Conservation (phyloP, 2,888 invertebrate species). For the Dione vanillae region DNA sequence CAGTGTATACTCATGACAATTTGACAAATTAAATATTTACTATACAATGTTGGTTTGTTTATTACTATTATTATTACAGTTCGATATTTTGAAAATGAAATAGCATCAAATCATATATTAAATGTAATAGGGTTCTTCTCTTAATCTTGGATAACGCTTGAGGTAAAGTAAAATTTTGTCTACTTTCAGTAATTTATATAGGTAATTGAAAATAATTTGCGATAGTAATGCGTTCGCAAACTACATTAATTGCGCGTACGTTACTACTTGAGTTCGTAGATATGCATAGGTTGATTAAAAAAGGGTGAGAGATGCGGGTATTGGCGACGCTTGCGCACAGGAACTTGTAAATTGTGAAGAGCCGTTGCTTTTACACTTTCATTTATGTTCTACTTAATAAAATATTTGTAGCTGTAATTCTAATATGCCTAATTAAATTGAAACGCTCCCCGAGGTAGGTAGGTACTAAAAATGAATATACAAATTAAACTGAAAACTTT, state of each 20-base stretch:
- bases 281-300: constrained; percentile 52
- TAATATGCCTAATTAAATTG: not conserved
- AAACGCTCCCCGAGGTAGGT: not conserved
- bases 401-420: not conserved
- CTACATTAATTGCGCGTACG: constrained; percentile 41
- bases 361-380: constrained; percentile 4
- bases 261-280: constrained; percentile 39
- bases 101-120: no score
- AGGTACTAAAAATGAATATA: not conserved
- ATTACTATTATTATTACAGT: no score
- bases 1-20: no score
- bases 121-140: no score
- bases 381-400: constrained; percentile 1
- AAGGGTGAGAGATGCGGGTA: constrained; percentile 71
- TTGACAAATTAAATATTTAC: no score
- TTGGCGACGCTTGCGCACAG: constrained; percentile 51
- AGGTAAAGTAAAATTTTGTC: not conserved
- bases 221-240: constrained; percentile 41
- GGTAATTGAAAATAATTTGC: constrained; percentile 42
- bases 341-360: constrained; percentile 26
- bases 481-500: no score
- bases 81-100: no score
- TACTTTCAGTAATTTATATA: constrained; percentile 4
- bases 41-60: no score
- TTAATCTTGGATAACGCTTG: no score